Percentiles rank a stretch among this genome's conserved stretches.
Evolutionary conservation across 2,113 vertebrate genomes (phyloP).

Genomic region (Ovis canadensis): DNA sequence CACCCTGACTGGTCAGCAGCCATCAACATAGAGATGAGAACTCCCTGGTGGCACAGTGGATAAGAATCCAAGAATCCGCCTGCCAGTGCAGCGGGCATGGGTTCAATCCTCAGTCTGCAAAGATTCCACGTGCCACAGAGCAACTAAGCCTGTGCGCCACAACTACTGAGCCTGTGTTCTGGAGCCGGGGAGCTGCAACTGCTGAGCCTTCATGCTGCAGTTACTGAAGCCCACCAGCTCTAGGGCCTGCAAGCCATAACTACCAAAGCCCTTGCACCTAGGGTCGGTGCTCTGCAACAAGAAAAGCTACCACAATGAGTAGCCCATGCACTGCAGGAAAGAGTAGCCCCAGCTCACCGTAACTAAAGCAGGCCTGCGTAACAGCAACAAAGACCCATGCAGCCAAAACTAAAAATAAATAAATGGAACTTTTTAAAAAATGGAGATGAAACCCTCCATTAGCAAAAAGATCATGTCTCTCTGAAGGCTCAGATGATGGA

Average conservation of each 20-base stretch:
- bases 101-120: rapidly evolving
- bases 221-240: neutral
- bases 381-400: neutral
- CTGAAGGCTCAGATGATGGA: neutral
- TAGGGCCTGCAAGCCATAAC: neutral
- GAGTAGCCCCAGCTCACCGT: neutral
- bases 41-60: neutral
- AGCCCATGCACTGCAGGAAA: neutral
- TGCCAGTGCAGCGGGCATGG: neutral
- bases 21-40: neutral
- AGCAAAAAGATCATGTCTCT: neutral
- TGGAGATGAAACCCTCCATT: neutral
- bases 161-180: neutral
- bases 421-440: neutral
- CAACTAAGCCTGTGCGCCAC: neutral
- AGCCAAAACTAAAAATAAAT: neutral
- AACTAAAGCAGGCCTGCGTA: neutral
- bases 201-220: neutral
- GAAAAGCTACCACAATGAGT: neutral
- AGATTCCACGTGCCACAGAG: neutral
- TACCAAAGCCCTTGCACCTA: neutral
- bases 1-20: neutral
- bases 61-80: neutral
- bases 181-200: neutral
- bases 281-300: neutral